These are phyloP conservation scores for Cavia aperea DNA, from an alignment of 2,113 vertebrate species.

Conservation along the genomic window DNA sequence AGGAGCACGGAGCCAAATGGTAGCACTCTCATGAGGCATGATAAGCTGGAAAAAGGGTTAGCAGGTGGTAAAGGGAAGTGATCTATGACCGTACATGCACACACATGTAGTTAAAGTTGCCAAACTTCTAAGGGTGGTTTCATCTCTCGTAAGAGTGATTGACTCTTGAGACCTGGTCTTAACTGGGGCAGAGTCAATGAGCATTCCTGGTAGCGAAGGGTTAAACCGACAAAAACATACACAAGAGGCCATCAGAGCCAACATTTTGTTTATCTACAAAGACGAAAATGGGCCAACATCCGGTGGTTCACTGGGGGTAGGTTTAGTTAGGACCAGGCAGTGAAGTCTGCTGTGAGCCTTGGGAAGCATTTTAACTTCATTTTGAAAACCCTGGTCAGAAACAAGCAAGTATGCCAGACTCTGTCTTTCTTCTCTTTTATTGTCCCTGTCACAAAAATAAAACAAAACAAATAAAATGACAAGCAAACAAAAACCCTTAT, in stretches of 20 bases:
- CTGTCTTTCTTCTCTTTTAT: background rate
- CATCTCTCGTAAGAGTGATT: background rate
- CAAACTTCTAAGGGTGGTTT: background rate
- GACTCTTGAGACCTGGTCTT: background rate
- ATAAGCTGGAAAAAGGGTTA: background rate
- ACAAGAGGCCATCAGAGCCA: background rate
- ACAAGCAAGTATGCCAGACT: background rate
- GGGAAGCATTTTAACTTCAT: background rate
- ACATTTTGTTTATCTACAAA: background rate
- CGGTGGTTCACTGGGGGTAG: background rate
- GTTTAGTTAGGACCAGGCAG: background rate
- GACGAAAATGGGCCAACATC: background rate
- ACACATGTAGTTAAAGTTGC: background rate
- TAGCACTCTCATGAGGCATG: background rate
- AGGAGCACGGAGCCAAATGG: background rate
- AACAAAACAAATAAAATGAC: background rate
- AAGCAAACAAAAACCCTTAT: background rate
- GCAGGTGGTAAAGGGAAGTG: fast-evolving
- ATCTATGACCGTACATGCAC: fast-evolving
- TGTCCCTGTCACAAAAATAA: background rate
- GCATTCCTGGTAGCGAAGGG: background rate
- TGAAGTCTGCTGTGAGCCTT: background rate
- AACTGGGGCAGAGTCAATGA: background rate
- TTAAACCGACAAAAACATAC: background rate
- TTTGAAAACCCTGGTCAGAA: background rate